phyloP scores from a whole-genome alignment of 2,797 vertebrate genomes.

The Neostethus bicornis region DNA sequence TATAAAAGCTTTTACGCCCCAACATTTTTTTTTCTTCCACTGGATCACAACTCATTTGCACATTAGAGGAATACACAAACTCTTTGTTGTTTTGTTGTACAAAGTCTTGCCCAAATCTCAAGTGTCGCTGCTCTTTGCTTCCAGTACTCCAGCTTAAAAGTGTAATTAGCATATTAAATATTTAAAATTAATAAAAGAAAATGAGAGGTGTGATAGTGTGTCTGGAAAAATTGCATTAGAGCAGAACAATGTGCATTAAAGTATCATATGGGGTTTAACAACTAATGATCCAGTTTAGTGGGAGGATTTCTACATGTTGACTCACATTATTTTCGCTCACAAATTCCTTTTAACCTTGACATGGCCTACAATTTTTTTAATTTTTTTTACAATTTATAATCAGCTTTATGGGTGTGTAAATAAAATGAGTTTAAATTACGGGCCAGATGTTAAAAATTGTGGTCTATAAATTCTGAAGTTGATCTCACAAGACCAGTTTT shows the following conservation, averaged over 20 bases:
- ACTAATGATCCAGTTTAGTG: constrained; percentile 5
- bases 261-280: not conserved
- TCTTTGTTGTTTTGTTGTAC: constrained; percentile 15
- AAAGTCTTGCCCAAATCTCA: constrained; percentile 15
- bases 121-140: constrained; percentile 19
- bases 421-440: not conserved
- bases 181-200: constrained; percentile 36
- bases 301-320: not conserved
- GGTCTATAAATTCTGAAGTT: not conserved
- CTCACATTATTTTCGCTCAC: not conserved
- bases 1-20: constrained; percentile 35
- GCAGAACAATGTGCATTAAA: constrained; percentile 10
- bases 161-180: constrained; percentile 28
- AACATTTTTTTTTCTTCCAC: constrained; percentile 15
- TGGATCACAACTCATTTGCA: constrained; percentile 26
- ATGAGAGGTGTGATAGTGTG: constrained; percentile 8
- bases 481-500: not conserved
- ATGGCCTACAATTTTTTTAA: no score
- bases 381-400: not conserved
- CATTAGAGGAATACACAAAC: constrained; percentile 12
- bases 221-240: constrained; percentile 16
- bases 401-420: not conserved
- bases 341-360: not conserved
- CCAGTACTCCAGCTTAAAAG: constrained; percentile 7
- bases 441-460: not conserved